phyloP scores from a whole-genome alignment of 1,140 invertebrate species.

The Drosophila tropicalis region DNA sequence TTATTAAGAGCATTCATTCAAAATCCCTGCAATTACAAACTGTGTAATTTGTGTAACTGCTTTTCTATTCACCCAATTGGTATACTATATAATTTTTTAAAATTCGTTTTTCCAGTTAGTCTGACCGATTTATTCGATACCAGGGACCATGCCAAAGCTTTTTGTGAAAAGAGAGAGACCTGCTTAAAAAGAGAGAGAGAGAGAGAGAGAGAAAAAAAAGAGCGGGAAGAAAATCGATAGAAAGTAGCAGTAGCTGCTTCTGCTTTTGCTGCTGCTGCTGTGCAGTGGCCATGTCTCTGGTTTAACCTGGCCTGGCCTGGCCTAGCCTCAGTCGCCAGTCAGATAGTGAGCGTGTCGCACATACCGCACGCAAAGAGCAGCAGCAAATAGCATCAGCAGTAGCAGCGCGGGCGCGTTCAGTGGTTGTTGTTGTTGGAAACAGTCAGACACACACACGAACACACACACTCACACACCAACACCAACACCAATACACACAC shows the following conservation, averaged over 20 bases:
- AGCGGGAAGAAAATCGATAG: conserved; percentile 9
- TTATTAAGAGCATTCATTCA: no score
- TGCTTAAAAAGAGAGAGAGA: not conserved
- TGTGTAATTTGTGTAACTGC: no score
- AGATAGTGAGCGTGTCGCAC: conserved; percentile 74
- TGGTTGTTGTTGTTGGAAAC: conserved; percentile 70
- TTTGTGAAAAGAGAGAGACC: not conserved
- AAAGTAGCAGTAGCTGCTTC: conserved; percentile 10
- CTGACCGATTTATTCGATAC: conserved; percentile 10
- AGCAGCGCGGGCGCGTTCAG: conserved; percentile 65
- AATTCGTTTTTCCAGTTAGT: not conserved
- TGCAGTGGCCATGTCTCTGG: conserved; percentile 12
- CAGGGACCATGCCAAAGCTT: not conserved
- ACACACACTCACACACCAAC: conserved; percentile 24
- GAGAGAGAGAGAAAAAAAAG: not conserved
- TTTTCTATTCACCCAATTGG: not conserved
- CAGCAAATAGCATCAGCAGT: conserved; percentile 53
- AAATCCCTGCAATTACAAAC: no score
- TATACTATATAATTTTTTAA: not conserved
- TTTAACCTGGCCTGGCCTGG: conserved; percentile 3
- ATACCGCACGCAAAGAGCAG: conserved; percentile 67
- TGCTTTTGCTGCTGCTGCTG: conserved; percentile 6
- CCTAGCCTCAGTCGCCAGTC: conserved; percentile 58
- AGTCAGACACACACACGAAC: conserved; percentile 50
- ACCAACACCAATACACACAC: conserved; percentile 3